These are phyloP conservation scores for Agriopis marginaria DNA, from an alignment of 2,888 invertebrate genomes.

Conservation along the genomic window DNA sequence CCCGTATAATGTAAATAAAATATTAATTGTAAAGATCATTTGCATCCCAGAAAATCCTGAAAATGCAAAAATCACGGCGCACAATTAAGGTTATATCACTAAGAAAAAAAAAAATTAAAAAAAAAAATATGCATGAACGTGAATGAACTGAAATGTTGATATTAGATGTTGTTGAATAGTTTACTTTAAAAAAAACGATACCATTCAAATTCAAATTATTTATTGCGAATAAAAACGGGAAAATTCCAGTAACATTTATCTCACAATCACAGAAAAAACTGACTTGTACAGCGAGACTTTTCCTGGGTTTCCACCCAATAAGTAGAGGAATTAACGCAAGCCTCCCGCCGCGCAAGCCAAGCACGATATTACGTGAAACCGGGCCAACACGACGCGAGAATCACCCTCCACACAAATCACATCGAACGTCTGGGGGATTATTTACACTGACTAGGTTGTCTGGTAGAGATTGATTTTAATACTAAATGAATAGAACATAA, in stretches of 20 bases:
- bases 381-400: constrained; percentile 4
- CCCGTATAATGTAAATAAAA: too few species aligned
- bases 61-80: too few species aligned
- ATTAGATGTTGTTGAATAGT: too few species aligned
- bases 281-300: neutral
- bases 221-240: too few species aligned
- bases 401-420: constrained; percentile 7
- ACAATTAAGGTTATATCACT: too few species aligned
- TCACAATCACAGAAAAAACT: neutral
- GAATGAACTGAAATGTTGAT: too few species aligned
- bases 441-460: neutral
- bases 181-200: too few species aligned
- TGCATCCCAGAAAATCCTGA: too few species aligned
- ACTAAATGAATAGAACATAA: neutral
- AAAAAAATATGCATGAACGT: too few species aligned
- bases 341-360: constrained; percentile 11
- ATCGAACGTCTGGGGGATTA: neutral
- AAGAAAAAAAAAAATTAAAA: too few species aligned
- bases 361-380: constrained; percentile 15
- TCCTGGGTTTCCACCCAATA: constrained; percentile 6
- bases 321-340: constrained; percentile 9
- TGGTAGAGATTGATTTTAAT: constrained; percentile 5
- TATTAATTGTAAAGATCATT: too few species aligned
- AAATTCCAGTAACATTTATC: neutral
- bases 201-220: too few species aligned